A percentile compares a stretch with the other conserved stretches of the same genome.
These are phyloP conservation scores for Drosophila siamana DNA, from an alignment of 2,888 invertebrate species.

Conservation along the genomic window DNA sequence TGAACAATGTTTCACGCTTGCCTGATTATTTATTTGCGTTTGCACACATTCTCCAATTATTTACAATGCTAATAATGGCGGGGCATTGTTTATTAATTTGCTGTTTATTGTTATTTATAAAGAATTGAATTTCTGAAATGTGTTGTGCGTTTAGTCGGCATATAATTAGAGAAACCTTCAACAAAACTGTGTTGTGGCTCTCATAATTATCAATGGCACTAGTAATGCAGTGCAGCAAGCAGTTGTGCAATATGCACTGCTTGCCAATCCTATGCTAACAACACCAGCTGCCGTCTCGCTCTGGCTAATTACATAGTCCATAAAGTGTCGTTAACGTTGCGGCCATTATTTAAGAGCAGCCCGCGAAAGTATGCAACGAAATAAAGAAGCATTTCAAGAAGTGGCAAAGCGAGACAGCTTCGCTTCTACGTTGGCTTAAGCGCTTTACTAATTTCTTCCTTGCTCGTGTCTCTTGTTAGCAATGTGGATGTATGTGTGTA, in stretches of 20 bases:
- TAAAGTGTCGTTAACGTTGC: slow-evolving; percentile 6
- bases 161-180: not conserved
- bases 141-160: not conserved
- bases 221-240: not conserved
- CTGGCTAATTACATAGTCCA: slow-evolving; percentile 5
- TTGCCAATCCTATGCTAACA: not conserved
- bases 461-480: slow-evolving; percentile 33
- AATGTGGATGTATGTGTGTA: not conserved
- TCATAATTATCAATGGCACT: not conserved
- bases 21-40: not conserved
- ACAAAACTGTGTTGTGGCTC: not conserved
- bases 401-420: not conserved
- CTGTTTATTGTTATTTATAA: not conserved
- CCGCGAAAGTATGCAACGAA: slow-evolving; percentile 25
- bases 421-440: slow-evolving; percentile 14
- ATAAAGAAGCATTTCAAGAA: slow-evolving; percentile 13
- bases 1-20: not conserved
- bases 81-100: not conserved
- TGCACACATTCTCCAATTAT: not conserved
- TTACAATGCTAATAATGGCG: not conserved
- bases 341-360: slow-evolving; percentile 16
- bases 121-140: not conserved
- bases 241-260: slow-evolving; percentile 13
- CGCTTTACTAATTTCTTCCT: slow-evolving; percentile 56
- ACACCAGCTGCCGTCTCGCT: not conserved